These are phyloP conservation scores for Notarius quadriscutis DNA, from an alignment of 2,113 vertebrate genomes.

Conservation along the genomic window DNA sequence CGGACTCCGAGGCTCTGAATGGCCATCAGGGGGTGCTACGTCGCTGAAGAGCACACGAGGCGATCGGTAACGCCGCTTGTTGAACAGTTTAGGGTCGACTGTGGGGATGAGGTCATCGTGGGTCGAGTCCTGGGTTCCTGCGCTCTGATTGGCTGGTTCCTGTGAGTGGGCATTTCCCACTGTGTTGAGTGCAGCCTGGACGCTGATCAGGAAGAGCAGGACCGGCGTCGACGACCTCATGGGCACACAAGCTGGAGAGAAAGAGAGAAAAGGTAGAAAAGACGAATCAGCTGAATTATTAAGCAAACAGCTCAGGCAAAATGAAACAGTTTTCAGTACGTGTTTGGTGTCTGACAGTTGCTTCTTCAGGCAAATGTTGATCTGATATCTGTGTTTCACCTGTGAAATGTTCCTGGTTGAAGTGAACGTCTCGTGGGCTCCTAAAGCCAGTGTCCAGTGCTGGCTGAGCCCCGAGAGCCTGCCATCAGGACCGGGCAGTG, in stretches of 20 bases:
- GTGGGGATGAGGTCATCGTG: slow-evolving; percentile 73
- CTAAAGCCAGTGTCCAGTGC: slow-evolving; percentile 75
- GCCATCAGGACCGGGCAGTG: slow-evolving; percentile 73
- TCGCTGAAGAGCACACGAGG: slow-evolving; percentile 93
- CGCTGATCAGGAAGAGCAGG: slow-evolving; percentile 92
- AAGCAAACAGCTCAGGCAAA: not conserved
- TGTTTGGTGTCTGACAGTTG: not conserved
- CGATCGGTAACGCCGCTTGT: slow-evolving; percentile 81
- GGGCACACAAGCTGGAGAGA: slow-evolving; percentile 80
- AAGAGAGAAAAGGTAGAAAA: slow-evolving; percentile 1
- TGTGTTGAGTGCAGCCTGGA: slow-evolving; percentile 88
- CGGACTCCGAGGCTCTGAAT: slow-evolving; percentile 72
- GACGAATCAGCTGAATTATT: not conserved
- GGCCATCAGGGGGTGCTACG: slow-evolving; percentile 73
- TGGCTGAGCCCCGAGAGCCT: slow-evolving; percentile 72
- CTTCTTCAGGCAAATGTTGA: not conserved
- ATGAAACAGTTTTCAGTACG: not conserved
- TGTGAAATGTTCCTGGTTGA: slow-evolving; percentile 79
- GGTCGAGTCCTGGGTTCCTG: slow-evolving; percentile 57
- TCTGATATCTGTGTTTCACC: slow-evolving; percentile 59
- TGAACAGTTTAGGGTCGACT: slow-evolving; percentile 89
- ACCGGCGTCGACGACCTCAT: slow-evolving; percentile 97
- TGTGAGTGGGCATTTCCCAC: slow-evolving; percentile 81
- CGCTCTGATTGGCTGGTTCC: slow-evolving; percentile 71
- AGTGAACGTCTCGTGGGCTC: slow-evolving; percentile 73